These are phyloP conservation scores for Lochmaea crataegi DNA, from an alignment of 2,888 invertebrate genomes.

Conservation along the genomic window DNA sequence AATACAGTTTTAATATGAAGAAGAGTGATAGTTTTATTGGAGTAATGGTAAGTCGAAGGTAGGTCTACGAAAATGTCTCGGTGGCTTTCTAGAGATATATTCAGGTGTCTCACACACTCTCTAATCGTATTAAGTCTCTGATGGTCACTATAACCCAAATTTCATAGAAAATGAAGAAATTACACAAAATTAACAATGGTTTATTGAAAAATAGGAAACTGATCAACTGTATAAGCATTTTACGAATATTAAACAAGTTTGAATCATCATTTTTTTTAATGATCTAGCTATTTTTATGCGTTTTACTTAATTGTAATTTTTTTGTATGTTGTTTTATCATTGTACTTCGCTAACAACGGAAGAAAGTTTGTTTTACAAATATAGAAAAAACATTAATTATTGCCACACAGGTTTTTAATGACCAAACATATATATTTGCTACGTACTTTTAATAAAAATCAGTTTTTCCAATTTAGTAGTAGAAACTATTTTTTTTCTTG, in stretches of 20 bases:
- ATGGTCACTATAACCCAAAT: slow-evolving; percentile 36
- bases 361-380: slow-evolving; percentile 4
- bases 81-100: slow-evolving; percentile 47
- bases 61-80: slow-evolving; percentile 34
- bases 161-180: slow-evolving; percentile 23
- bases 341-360: not conserved
- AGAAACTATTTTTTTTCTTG: not conserved
- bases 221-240: not conserved
- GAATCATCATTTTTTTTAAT: slow-evolving; percentile 1
- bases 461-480: not conserved
- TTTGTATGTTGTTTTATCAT: not conserved
- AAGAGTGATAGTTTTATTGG: not conserved
- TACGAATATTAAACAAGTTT: slow-evolving; percentile 3
- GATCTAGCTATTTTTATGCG: not conserved
- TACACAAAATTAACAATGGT: slow-evolving; percentile 4
- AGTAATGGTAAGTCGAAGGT: slow-evolving; percentile 30
- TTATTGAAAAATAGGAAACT: slow-evolving; percentile 2
- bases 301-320: not conserved
- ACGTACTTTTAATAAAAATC: not conserved
- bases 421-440: not conserved
- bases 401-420: not conserved
- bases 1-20: not conserved
- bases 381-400: not conserved
- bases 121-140: slow-evolving; percentile 47
- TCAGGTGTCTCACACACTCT: slow-evolving; percentile 55